Conservation (phyloP, 2,113 vertebrate genomes). For the Rhegmatorhina hoffmannsi region DNA sequence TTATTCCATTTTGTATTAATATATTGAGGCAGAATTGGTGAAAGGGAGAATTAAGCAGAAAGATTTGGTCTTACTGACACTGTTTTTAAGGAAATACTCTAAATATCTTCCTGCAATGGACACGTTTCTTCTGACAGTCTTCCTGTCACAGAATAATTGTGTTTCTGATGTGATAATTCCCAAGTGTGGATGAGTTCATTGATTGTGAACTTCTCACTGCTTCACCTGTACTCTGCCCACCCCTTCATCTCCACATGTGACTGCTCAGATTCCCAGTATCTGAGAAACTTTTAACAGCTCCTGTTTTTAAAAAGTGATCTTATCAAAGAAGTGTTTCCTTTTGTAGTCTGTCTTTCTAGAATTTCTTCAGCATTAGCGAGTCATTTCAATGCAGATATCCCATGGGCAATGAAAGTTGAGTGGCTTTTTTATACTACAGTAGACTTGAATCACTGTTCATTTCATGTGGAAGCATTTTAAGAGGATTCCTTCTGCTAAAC, state of each 20-base stretch:
- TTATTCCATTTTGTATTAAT: constrained; percentile 2
- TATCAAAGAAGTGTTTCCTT: neutral
- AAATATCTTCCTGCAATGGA: neutral
- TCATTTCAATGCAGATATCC: neutral
- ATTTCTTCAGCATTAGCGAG: neutral
- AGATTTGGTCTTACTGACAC: neutral
- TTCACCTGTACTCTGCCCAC: neutral
- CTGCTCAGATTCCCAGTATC: neutral
- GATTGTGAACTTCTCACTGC: neutral
- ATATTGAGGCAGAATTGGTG: neutral
- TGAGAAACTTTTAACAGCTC: neutral
- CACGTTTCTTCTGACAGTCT: neutral
- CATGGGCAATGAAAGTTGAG: neutral
- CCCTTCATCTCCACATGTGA: neutral
- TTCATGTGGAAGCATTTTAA: neutral
- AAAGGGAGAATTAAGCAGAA: neutral
- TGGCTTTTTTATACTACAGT: neutral
- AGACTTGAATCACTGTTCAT: neutral
- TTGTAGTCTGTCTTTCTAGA: neutral
- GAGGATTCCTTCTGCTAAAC: neutral
- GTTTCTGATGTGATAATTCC: neutral
- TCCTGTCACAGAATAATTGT: neutral
- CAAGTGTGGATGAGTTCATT: neutral
- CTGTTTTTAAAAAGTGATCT: neutral
- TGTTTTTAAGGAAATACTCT: neutral